Evolutionary conservation across 2,797 vertebrate genomes (phyloP).

Genomic region (Syncerus caffer): DNA sequence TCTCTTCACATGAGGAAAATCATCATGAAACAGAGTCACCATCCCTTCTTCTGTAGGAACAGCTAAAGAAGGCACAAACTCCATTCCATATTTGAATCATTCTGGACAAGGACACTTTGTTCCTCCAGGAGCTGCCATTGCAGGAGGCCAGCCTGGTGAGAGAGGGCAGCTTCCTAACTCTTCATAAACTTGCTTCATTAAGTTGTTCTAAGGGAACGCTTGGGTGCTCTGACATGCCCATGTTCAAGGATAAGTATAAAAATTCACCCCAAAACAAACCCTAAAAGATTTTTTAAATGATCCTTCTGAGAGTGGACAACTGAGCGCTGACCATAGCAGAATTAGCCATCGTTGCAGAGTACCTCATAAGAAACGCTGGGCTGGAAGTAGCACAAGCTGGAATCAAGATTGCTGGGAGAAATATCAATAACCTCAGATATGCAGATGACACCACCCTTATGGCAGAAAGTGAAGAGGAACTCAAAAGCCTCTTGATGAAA

Average conservation of each 20-base stretch:
- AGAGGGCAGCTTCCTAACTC: background rate
- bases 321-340: background rate
- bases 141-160: background rate
- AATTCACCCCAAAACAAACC: background rate
- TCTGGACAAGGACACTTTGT: background rate
- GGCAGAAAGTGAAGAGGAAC: too few species aligned
- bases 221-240: background rate
- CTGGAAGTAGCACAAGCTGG: too few species aligned
- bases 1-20: constrained; percentile 12
- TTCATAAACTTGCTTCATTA: background rate
- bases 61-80: background rate
- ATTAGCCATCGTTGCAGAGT: background rate
- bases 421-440: too few species aligned
- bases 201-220: background rate
- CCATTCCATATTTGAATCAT: background rate
- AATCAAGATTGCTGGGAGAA: too few species aligned
- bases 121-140: background rate
- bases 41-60: background rate
- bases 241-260: background rate
- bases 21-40: background rate
- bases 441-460: too few species aligned
- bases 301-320: background rate
- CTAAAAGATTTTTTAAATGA: background rate
- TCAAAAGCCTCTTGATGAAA: too few species aligned
- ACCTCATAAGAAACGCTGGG: too few species aligned